Evolutionary conservation across 2,888 invertebrate species (phyloP).

Genomic region (Napeogenes inachia): DNA sequence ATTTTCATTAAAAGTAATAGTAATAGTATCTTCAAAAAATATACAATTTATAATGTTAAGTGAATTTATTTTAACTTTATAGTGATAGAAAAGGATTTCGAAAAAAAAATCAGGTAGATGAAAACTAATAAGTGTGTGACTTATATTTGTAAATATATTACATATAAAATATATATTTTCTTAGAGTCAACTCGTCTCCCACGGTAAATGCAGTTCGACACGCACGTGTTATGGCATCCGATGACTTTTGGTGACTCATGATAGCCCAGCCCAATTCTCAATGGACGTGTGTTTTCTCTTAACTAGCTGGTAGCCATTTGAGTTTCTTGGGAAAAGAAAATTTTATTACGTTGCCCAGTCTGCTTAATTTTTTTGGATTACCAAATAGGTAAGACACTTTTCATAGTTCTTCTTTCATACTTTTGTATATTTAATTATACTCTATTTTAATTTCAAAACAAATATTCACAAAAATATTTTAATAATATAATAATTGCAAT

Average conservation of each 20-base stretch:
- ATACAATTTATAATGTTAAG: too few relatives aligned
- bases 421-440: too few relatives aligned
- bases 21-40: too few relatives aligned
- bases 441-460: too few relatives aligned
- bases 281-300: constrained; percentile 69
- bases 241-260: constrained; percentile 65
- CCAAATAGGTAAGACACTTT: too few relatives aligned
- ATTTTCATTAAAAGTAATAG: too few relatives aligned
- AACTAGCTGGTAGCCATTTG: constrained; percentile 45
- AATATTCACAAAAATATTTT: too few relatives aligned
- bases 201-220: constrained; percentile 72
- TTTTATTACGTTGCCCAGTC: neutral
- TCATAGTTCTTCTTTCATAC: too few relatives aligned
- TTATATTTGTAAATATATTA: neutral
- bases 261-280: constrained; percentile 43
- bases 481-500: too few relatives aligned
- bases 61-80: neutral
- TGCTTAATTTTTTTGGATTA: too few relatives aligned
- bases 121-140: neutral
- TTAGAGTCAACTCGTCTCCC: constrained; percentile 51
- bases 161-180: constrained; percentile 10
- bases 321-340: constrained; percentile 8
- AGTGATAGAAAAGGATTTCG: too few relatives aligned
- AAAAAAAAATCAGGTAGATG: neutral
- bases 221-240: constrained; percentile 73